Conservation (phyloP, 2,113 vertebrate genomes). For the Turnix velox region DNA sequence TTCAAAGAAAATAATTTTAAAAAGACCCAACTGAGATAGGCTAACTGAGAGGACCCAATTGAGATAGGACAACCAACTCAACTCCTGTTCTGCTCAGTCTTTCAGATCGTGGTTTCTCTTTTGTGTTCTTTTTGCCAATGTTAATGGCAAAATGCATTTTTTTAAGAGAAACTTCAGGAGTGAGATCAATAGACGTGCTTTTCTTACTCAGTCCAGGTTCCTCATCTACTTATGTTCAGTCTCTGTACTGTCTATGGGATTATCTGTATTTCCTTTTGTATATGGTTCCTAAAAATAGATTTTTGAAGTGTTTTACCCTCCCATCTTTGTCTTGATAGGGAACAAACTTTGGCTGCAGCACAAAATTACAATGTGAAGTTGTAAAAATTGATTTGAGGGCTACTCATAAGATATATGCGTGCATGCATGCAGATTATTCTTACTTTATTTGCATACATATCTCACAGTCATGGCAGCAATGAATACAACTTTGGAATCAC, state of each 20-base stretch:
- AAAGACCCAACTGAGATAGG: accelerated
- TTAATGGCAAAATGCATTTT: not conserved
- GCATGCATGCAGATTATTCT: not conserved
- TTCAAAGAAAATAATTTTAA: not conserved
- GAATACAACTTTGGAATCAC: not conserved
- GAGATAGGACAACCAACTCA: not conserved
- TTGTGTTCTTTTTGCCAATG: not conserved
- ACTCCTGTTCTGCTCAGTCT: accelerated
- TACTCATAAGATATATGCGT: not conserved
- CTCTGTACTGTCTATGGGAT: not conserved
- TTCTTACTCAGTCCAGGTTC: not conserved
- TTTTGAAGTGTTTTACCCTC: not conserved
- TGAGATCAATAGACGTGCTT: not conserved
- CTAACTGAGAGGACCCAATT: not conserved
- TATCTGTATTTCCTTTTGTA: not conserved
- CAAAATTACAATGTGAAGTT: not conserved
- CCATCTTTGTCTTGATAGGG: not conserved
- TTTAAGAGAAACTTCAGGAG: not conserved
- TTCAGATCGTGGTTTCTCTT: not conserved
- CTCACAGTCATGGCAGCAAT: not conserved
- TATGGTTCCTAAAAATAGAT: not conserved
- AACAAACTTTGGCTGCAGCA: not conserved
- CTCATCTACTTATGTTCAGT: not conserved
- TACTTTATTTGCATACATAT: not conserved
- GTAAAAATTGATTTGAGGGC: not conserved